Evolutionary conservation across 2,797 vertebrate species (phyloP).

Genomic region (Babyrousa celebensis): DNA sequence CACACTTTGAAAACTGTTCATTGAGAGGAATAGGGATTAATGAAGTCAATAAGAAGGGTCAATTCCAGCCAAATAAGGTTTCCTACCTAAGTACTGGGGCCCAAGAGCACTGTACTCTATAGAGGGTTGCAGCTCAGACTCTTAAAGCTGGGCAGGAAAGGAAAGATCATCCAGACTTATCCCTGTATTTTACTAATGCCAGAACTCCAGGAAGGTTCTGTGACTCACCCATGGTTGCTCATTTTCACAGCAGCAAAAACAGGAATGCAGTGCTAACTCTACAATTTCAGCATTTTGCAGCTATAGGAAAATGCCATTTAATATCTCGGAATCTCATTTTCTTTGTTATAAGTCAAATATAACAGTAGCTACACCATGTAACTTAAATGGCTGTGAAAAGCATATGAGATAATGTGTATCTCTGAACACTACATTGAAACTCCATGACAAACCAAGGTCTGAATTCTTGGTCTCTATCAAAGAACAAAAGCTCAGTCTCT

Average conservation of each 20-base stretch:
- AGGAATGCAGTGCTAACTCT: background rate
- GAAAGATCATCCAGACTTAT: background rate
- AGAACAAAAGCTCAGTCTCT: background rate
- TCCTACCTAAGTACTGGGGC: background rate
- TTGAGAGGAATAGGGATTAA: background rate
- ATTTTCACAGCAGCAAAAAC: background rate
- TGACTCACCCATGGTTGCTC: background rate
- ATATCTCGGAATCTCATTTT: background rate
- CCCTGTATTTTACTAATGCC: background rate
- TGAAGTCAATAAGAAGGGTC: background rate
- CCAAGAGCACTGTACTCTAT: background rate
- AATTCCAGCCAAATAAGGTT: background rate
- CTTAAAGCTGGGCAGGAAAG: background rate
- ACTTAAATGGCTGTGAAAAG: background rate
- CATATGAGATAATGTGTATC: background rate
- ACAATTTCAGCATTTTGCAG: background rate
- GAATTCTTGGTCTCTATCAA: constrained; percentile 8
- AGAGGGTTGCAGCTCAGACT: background rate
- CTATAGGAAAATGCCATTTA: background rate
- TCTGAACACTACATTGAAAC: constrained; percentile 47
- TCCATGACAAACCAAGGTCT: background rate
- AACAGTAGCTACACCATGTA: background rate
- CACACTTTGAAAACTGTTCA: background rate
- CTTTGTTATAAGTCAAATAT: background rate
- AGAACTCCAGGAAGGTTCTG: background rate